A percentile compares a stretch with the other conserved stretches of the same genome.
Conservation (phyloP, 2,113 vertebrate species). For the Reinhardtius hippoglossoides region DNA sequence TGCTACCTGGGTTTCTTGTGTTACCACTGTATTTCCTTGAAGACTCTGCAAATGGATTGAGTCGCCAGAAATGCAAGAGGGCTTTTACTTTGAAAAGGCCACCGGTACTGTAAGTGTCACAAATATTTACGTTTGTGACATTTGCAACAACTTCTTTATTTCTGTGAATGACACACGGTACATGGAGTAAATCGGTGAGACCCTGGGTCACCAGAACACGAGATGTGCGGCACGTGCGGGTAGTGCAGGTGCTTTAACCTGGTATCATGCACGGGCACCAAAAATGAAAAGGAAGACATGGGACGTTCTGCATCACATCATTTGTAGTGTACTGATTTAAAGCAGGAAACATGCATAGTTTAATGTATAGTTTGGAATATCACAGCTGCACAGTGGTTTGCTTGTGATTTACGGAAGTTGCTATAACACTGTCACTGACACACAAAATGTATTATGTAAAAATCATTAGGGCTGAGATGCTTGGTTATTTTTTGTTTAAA, state of each 20-base stretch:
- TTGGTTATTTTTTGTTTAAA: slow-evolving; percentile 4
- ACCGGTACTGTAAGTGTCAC: no score
- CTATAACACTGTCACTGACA: slow-evolving; percentile 18
- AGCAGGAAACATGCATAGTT: slow-evolving; percentile 5
- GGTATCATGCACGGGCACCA: no score
- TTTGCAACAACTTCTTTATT: no score
- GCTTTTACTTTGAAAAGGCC: no score
- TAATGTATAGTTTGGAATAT: slow-evolving; percentile 23
- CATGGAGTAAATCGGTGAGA: no score
- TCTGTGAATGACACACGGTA: no score
- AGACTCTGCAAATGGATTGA: no score
- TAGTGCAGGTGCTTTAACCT: not conserved
- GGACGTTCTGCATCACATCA: not conserved
- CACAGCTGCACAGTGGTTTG: slow-evolving; percentile 8
- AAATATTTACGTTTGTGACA: no score
- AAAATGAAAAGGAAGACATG: no score
- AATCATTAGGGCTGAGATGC: slow-evolving; percentile 22
- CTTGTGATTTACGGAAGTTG: slow-evolving; percentile 18
- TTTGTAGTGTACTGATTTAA: not conserved
- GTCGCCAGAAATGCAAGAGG: no score
- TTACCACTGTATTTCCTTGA: no score
- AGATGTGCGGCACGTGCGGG: not conserved
- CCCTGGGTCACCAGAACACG: not conserved
- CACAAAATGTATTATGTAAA: slow-evolving; percentile 27
- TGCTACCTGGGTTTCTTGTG: no score